Base-by-base conservation (phyloP, 2,113 vertebrate genomes). In the Lagopus leucura region DNA sequence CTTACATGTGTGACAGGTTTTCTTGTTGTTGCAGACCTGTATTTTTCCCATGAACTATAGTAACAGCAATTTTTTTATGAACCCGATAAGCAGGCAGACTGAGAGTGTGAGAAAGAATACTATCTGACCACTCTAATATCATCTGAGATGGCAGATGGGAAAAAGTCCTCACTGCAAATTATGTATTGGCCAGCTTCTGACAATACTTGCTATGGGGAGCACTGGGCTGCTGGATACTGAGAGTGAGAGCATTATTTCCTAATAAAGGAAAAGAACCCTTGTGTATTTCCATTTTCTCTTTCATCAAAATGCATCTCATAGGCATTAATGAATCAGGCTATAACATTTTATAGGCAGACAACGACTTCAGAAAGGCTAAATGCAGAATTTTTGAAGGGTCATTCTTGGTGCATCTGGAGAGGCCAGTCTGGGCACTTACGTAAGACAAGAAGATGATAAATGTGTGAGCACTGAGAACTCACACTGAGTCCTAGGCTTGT, bases 361-460 rank as follows among this genome's bases (percentile, higher is more conserved):
- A 79, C 81, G 42, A 55, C 43, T 67, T 71, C 80, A 91, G n/a
- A 20, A 61, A 75, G 25, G 47, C 70, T 94, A 92, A 94, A 91
- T 47, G 74, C 74, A 63, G 94, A 89, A 82, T 65, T 75, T 94
- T 72, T 84, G 58, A 82, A 84, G 81, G 63, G 58, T 96, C 74
- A 94, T 36, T 42, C 71, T 69, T 75, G 45, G 82, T 64, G 27
- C 75, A 24, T 70, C 73, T 73, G 71, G 36, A 92, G 63, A 94
- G 83, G 66, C 63, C 91, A 87, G 89, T 84, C 94, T 92, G 86
- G 83, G 86, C 30, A 2, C 86, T 92, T 94, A 85, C 6, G 10
- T 96, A 95, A 93, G 74, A 90, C 83, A 88, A 64, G 90, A 70
- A 21, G 48, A 73, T 90, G 93, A 93, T 84, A 52, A 72, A 92